Evolutionary conservation across 2,797 vertebrate species (phyloP).

Genomic region (Nasua narica): DNA sequence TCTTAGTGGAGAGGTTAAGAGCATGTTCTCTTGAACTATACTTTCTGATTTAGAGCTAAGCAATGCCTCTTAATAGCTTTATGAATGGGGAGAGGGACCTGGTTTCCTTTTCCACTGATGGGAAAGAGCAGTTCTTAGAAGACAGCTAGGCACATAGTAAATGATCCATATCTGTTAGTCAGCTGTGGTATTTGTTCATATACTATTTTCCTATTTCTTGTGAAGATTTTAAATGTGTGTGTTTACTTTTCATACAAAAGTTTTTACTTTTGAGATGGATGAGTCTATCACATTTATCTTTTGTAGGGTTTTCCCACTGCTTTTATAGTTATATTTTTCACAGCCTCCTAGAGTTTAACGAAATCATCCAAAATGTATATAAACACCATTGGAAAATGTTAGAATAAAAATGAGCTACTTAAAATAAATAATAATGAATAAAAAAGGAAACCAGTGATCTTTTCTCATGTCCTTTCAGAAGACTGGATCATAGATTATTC

Average conservation of each 20-base stretch:
- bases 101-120: neutral
- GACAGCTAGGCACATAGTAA: neutral
- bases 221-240: neutral
- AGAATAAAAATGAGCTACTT: neutral
- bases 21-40: neutral
- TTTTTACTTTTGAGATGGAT: neutral
- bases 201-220: neutral
- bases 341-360: neutral
- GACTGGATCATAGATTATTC: constrained; percentile 4
- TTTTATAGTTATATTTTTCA: neutral
- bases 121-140: neutral
- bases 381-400: constrained; percentile 3
- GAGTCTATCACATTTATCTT: neutral
- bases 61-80: neutral
- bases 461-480: constrained; percentile 37
- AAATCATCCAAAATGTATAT: neutral
- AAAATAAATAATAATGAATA: constrained; percentile 23
- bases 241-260: neutral
- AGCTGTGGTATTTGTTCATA: neutral
- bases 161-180: neutral
- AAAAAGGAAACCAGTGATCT: constrained; percentile 16
- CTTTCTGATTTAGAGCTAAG: neutral
- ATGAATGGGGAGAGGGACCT: neutral
- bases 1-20: neutral
- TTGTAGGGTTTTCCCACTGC: neutral